These are phyloP conservation scores for Deroplatys truncata DNA, from an alignment of 2,888 invertebrate genomes.

Conservation along the genomic window DNA sequence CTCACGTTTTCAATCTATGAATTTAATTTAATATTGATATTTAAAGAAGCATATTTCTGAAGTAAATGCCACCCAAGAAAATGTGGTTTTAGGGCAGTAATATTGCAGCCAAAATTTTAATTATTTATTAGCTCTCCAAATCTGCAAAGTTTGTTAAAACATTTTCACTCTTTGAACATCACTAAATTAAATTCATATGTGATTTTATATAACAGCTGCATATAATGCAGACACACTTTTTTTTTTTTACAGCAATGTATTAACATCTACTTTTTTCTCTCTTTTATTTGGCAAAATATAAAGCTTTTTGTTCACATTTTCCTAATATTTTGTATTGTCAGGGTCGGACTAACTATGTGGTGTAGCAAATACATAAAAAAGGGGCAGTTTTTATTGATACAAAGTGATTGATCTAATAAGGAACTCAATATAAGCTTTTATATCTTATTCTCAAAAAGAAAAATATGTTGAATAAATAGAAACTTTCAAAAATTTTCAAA, in stretches of 20 bases:
- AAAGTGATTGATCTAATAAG: background rate
- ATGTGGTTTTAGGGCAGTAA: background rate
- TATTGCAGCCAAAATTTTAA: background rate
- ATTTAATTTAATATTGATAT: background rate
- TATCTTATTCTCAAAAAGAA: background rate
- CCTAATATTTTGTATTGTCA: background rate
- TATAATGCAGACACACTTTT: background rate
- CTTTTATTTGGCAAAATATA: conserved; percentile 28
- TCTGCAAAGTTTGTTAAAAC: background rate
- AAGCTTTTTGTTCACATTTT: conserved; percentile 24
- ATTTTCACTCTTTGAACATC: background rate
- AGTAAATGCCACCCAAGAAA: background rate
- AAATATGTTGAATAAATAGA: background rate
- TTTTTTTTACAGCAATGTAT: background rate
- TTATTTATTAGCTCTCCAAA: background rate
- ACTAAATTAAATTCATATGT: background rate
- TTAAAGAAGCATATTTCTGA: background rate
- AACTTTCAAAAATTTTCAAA: background rate
- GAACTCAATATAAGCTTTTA: background rate
- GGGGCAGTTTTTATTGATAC: background rate
- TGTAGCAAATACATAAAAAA: background rate
- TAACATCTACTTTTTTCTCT: conserved; percentile 19
- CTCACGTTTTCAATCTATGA: background rate
- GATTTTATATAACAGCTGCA: background rate
- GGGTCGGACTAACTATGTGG: conserved; percentile 14